These are phyloP conservation scores for Coptotermes formosanus DNA, from an alignment of 1,140 invertebrate genomes.

Conservation along the genomic window DNA sequence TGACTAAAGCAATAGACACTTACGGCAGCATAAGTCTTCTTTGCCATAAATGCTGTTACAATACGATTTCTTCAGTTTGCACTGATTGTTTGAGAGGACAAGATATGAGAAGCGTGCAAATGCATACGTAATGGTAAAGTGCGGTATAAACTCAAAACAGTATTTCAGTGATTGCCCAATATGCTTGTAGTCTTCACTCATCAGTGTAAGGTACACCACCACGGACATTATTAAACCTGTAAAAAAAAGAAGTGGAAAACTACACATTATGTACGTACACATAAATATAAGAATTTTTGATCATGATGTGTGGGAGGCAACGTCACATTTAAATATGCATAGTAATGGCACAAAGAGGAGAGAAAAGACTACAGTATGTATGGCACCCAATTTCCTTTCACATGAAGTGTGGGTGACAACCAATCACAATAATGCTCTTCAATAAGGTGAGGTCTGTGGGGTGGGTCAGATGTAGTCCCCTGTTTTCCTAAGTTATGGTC, in stretches of 20 bases:
- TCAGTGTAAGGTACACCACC: conserved; percentile 25
- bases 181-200: background rate
- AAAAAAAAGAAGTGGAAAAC: background rate
- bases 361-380: too few species aligned
- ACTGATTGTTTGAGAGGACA: conserved; percentile 21
- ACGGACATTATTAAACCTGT: conserved; percentile 22
- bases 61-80: background rate
- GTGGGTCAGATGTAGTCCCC: too few species aligned
- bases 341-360: too few species aligned
- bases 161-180: background rate
- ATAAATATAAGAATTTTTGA: background rate
- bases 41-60: background rate
- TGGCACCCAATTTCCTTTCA: too few species aligned
- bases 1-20: background rate
- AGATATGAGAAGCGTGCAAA: conserved; percentile 5
- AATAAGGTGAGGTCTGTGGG: too few species aligned
- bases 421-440: too few species aligned
- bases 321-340: too few species aligned
- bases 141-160: background rate
- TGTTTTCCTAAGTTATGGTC: too few species aligned
- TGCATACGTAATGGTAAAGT: conserved; percentile 21
- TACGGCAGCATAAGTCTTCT: background rate
- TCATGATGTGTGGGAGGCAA: too few species aligned
- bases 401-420: too few species aligned
- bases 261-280: background rate